Evolutionary conservation across 2,113 vertebrate species (phyloP), one percentile per base, ranked within the genome.

Genomic region (Misgurnus anguillicaudatus): DNA sequence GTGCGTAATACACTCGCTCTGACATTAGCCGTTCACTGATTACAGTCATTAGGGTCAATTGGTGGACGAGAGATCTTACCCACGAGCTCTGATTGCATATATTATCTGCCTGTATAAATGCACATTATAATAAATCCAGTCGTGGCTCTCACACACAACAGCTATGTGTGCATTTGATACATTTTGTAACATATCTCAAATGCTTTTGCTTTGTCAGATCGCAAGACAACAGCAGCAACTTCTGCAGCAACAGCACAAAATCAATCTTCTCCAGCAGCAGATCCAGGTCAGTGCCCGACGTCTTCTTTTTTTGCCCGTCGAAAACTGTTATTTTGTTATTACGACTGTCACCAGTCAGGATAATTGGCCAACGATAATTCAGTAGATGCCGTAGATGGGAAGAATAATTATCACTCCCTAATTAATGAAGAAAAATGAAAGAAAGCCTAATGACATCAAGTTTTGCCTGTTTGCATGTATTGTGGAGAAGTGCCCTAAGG

Each of bases 221-320:
- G 98, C 97, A 87, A 95, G 97, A 94, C 97, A 99, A 93, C 97
- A 99, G 90, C 97, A 99, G 92, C 98, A 99, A 92, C 96, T 99
- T 90, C 93, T 99, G 90, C 98, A 99, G 92, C 98, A 99, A 93
- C 98, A 99, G 93, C 98, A 99, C 95, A 99, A 99, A 92, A 99
- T 99, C 94, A 99, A 99, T 94, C 95, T 99, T 89, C 95, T 99
- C 85, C 98, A 99, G 92, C 98, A 99, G 91, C 98, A 99, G 94
- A 99, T 99, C 92, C 98, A 99, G 98, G 98, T 99, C 94, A 95
- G 98, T 97, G 17, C 60, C 61, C 9, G 13, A 21, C 68, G 65
- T 67, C 74, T 75, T 75, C 24, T 19, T 45, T 39, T 76, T 71
- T 39, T 66, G 61, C 66, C 38, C 64, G 55, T 39, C 41, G 62